These are phyloP conservation scores for Chondrilla cf. caribensis DNA, from an alignment of 37 sponge, comb jelly and placozoan genomes.

Conservation along the genomic window DNA sequence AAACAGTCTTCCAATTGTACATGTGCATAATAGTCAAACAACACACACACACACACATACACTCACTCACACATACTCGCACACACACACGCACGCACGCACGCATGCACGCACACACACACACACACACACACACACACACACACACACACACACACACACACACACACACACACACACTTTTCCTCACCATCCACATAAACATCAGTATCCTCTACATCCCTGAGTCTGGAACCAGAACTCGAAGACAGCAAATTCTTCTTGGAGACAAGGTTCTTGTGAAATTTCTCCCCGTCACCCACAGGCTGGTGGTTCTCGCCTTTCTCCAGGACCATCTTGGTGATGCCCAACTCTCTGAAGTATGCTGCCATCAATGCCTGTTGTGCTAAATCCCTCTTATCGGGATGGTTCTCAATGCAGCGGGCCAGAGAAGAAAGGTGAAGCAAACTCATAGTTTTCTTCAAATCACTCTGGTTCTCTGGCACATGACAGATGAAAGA, in stretches of 20 bases:
- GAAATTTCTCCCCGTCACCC: background rate
- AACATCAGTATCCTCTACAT: background rate
- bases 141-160: too few relatives aligned
- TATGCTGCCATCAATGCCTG: conserved; percentile 75
- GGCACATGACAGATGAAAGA: conserved; percentile 34
- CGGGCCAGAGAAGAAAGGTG: conserved; percentile 42
- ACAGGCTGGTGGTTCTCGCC: background rate
- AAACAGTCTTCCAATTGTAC: too few relatives aligned
- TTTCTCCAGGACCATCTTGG: conserved; percentile 23
- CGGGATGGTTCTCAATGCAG: conserved; percentile 44
- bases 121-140: too few relatives aligned
- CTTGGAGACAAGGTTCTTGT: background rate
- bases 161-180: too few relatives aligned
- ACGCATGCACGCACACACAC: too few relatives aligned
- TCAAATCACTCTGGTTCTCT: background rate
- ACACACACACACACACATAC: too few relatives aligned
- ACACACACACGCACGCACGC: too few relatives aligned
- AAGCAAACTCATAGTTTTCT: background rate
- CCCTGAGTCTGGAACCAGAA: background rate
- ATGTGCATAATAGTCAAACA: too few relatives aligned
- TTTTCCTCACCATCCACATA: conserved; percentile 8
- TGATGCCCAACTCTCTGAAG: conserved; percentile 54
- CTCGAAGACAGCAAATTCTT: background rate
- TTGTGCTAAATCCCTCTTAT: conserved; percentile 70
- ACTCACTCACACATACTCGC: too few relatives aligned